Base-by-base conservation (phyloP, 2,797 vertebrate genomes). In the Acestrorhynchus altus region DNA sequence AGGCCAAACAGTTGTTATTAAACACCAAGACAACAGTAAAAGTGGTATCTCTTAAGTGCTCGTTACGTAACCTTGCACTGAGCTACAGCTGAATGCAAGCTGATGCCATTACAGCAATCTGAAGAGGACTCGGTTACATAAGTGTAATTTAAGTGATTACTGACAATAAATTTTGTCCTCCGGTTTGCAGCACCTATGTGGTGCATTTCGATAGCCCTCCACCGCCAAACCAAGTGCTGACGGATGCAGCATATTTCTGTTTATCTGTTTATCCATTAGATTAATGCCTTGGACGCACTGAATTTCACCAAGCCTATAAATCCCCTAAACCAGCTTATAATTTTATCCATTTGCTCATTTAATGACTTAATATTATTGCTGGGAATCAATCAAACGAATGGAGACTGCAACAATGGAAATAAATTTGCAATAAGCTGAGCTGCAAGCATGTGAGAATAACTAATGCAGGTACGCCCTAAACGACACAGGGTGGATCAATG, bases 121-220 rank as follows among this genome's bases (percentile, higher is more conserved):
- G 22, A 24, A 67, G 64, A 16, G 64, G n/a, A 15, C 63, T 46
- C 44, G 4, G 65, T 68, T 68, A 68, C 26, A 49, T 68, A 68
- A 68, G 46, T 51, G 46, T 68, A 42, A 42, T 64, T 64, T 51
- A 68, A 51, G 65, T n/a, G 46, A 47, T 68, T 68, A 68, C 31
- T 51, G 65, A 68, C 65, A 12, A 49, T 35, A 16, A 9, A 20
- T 39, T 69, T 18, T 52, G 46, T 67, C 44, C 9, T 10, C 24
- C 1, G 18, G 10, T 9, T 65, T 13, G 18, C 26, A 49, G 52
- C 66, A 69, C 24, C 66, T 69, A 69, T 47, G 13, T 28, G 8
- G 9, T n/a, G 16, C 57, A 60, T 47, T 67, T 6, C 18, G 64
- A 69, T 46, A 35, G 47, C 26, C 12, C 66, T 51, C 39, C 18